A percentile compares a stretch with the other conserved stretches of the same genome.
Conservation (phyloP, 2,888 invertebrate species). For the Holacanthella duospinosa region DNA sequence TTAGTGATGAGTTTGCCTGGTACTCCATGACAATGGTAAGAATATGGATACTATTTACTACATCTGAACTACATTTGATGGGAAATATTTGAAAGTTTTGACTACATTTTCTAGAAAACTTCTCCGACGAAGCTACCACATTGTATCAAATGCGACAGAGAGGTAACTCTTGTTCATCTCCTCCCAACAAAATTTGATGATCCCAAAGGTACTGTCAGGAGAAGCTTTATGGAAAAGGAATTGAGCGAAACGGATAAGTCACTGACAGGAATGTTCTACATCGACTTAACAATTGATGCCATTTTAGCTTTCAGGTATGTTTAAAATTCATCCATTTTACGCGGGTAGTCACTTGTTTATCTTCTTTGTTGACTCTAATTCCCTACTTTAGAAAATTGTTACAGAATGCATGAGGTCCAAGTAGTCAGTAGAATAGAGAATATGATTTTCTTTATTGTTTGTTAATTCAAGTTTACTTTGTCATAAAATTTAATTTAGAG, state of each 20-base stretch:
- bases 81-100: background rate
- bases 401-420: no score
- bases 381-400: no score
- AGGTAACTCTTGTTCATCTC: constrained; percentile 30
- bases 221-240: constrained; percentile 12
- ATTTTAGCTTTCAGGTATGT: constrained; percentile 51
- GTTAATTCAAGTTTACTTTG: background rate
- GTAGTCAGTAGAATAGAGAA: no score
- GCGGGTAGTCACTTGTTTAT: no score
- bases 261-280: constrained; percentile 57
- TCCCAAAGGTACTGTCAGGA: constrained; percentile 11
- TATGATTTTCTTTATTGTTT: no score
- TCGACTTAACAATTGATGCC: constrained; percentile 65
- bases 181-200: constrained; percentile 13
- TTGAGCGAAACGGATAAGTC: constrained; percentile 10
- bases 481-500: constrained; percentile 27
- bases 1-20: constrained; percentile 78
- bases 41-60: background rate
- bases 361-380: background rate
- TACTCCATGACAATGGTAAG: constrained; percentile 61
- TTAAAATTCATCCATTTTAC: background rate
- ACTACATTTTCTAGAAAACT: background rate
- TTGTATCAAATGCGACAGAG: constrained; percentile 22
- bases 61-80: background rate
- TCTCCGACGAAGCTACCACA: constrained; percentile 15